phyloP scores from a whole-genome alignment of 2,888 invertebrate genomes.

The Drosophila subquinaria region DNA sequence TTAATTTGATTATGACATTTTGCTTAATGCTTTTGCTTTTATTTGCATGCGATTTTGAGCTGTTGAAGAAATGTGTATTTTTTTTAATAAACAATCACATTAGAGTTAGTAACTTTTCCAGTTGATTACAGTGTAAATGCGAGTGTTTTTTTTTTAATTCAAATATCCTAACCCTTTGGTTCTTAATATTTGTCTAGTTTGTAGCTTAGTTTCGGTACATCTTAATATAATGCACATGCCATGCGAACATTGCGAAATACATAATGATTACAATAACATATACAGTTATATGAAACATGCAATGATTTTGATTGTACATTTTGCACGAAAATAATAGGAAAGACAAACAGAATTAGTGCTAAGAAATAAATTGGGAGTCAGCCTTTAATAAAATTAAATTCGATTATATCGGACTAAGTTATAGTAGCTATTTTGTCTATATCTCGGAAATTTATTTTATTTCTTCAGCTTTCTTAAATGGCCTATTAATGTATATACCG shows the following conservation, averaged over 20 bases:
- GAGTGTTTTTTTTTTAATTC: conserved; percentile 28
- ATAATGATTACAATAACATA: conserved; percentile 9
- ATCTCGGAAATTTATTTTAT: not conserved
- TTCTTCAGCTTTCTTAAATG: not conserved
- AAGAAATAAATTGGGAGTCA: not conserved
- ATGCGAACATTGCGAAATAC: conserved; percentile 45
- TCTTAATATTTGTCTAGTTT: conserved; percentile 29
- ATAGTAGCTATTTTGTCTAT: not conserved
- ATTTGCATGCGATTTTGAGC: conserved; percentile 83
- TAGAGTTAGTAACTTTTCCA: conserved; percentile 75
- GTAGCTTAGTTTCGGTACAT: conserved; percentile 8
- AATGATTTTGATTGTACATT: conserved; percentile 22
- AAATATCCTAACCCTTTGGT: conserved; percentile 17
- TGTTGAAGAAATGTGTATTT: conserved; percentile 82
- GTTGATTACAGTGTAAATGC: conserved; percentile 19
- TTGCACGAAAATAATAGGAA: conserved; percentile 7
- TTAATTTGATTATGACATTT: conserved; percentile 65
- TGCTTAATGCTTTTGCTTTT: conserved; percentile 75
- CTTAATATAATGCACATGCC: conserved; percentile 42
- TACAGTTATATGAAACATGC: conserved; percentile 43
- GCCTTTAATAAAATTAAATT: not conserved
- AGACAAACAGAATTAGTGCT: conserved; percentile 19
- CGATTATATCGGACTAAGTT: not conserved
- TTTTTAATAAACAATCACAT: conserved; percentile 72
- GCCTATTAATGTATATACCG: not conserved